A percentile compares a stretch with the other conserved stretches of the same genome.
Evolutionary conservation across 2,113 vertebrate species (phyloP).

Genomic region (Alexandromys fortis): DNA sequence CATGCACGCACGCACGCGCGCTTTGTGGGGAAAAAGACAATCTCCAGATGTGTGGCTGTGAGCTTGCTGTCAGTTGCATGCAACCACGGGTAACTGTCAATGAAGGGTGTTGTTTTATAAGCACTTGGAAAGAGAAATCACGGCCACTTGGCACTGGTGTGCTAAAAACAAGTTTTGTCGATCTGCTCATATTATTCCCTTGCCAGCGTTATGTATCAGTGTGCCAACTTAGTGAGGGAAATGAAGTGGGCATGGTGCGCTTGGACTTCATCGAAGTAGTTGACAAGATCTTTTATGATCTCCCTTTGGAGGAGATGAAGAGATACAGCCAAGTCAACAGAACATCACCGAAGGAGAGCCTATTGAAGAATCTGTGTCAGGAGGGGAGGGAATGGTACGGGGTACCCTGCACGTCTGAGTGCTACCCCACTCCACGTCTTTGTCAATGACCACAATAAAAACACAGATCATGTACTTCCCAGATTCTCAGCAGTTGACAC

Average conservation of each 20-base stretch:
- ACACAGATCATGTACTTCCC: neutral
- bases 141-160: conserved; percentile 37
- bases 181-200: neutral
- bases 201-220: conserved; percentile 13
- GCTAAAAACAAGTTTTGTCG: conserved; percentile 57
- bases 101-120: conserved; percentile 45
- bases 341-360: neutral
- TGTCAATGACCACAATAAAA: conserved; percentile 41
- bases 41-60: neutral
- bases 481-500: conserved; percentile 27
- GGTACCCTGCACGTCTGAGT: neutral
- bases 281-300: conserved; percentile 56
- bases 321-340: neutral
- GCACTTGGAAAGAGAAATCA: conserved; percentile 57
- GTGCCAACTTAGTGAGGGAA: conserved; percentile 46
- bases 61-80: conserved; percentile 36
- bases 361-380: neutral
- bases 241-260: neutral
- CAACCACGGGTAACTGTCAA: conserved; percentile 23
- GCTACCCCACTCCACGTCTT: neutral
- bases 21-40: conserved; percentile 12
- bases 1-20: neutral
- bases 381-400: neutral
- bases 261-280: conserved; percentile 37
- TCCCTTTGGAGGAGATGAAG: neutral